phyloP scores from a whole-genome alignment of 2,888 invertebrate genomes.

The Cheilosia vulpina region DNA sequence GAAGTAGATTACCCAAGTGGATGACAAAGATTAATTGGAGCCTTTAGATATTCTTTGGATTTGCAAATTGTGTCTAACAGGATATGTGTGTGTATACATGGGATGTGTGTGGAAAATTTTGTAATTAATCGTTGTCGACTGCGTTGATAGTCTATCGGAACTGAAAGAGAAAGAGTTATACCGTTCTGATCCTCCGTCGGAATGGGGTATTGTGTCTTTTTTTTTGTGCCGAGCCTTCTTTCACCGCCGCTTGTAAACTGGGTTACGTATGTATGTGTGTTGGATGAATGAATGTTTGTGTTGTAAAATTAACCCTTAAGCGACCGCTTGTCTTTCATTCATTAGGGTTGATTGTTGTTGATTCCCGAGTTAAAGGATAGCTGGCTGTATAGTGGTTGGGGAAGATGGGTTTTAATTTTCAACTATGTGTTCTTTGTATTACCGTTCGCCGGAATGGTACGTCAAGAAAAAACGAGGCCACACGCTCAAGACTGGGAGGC shows the following conservation, averaged over 20 bases:
- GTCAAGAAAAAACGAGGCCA: not conserved
- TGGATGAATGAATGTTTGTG: conserved; percentile 67
- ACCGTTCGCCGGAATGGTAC: not conserved
- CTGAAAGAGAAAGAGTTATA: conserved; percentile 31
- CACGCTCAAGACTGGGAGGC: not conserved
- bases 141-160: conserved; percentile 49
- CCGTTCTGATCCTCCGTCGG: conserved; percentile 40
- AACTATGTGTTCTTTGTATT: conserved; percentile 54
- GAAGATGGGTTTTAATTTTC: conserved; percentile 55
- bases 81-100: conserved; percentile 26
- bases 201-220: conserved; percentile 9
- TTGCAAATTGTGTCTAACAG: conserved; percentile 69
- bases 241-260: conserved; percentile 22
- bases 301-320: conserved; percentile 74
- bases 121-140: conserved; percentile 73
- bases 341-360: conserved; percentile 74
- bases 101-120: conserved; percentile 58
- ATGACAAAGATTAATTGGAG: conserved; percentile 74
- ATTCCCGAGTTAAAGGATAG: conserved; percentile 33
- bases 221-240: not conserved
- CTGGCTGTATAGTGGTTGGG: not conserved
- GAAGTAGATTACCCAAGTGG: conserved; percentile 73
- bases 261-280: conserved; percentile 16
- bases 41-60: conserved; percentile 64
- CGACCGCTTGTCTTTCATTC: conserved; percentile 75